Evolutionary conservation across 2,797 vertebrate species (phyloP).

Genomic region (Microchirus variegatus): DNA sequence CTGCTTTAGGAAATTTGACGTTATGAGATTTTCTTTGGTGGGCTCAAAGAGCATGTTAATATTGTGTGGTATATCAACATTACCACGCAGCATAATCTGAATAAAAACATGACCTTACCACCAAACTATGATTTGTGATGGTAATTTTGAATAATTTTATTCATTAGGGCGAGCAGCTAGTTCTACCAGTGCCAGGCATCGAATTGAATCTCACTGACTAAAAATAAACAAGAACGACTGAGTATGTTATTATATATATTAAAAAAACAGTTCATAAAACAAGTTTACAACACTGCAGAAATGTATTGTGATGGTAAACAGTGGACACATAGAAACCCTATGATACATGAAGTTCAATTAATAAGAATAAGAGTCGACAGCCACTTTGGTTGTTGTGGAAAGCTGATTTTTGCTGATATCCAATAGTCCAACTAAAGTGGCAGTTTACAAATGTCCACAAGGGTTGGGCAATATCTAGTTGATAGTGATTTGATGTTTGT

Average conservation of each 20-base stretch:
- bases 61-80: slow-evolving; percentile 22
- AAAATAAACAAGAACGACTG: slow-evolving; percentile 17
- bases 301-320: neutral
- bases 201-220: slow-evolving; percentile 18
- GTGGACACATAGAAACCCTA: neutral
- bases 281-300: neutral
- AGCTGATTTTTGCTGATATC: no score
- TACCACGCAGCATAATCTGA: slow-evolving; percentile 15
- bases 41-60: slow-evolving; percentile 29
- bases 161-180: slow-evolving; percentile 1
- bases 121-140: slow-evolving; percentile 15
- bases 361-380: no score
- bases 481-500: no score
- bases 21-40: slow-evolving; percentile 42
- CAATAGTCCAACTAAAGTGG: no score
- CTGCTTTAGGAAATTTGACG: slow-evolving; percentile 18
- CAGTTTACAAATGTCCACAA: no score
- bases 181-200: neutral
- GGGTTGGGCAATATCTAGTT: no score
- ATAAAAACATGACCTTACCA: slow-evolving; percentile 13
- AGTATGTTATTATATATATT: neutral
- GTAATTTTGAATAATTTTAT: slow-evolving; percentile 26
- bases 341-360: neutral
- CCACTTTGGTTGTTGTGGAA: no score
- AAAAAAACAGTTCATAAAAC: neutral